Evolutionary conservation across 2,797 vertebrate genomes (phyloP).

Genomic region (Chanos chanos): DNA sequence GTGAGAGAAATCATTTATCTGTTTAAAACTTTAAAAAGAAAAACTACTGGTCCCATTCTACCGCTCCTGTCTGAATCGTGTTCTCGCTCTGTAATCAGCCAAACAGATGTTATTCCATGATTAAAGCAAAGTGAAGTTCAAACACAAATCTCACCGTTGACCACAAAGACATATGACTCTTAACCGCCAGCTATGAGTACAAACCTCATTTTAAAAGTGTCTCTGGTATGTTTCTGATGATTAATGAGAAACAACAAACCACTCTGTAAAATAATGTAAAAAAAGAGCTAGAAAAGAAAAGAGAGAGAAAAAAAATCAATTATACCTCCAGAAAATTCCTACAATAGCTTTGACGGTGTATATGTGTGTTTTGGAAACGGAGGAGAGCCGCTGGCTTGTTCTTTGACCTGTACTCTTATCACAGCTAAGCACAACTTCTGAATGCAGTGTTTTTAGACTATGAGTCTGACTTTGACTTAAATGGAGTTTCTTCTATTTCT

Average conservation of each 20-base stretch:
- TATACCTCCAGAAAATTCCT: background rate
- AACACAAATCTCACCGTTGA: slow-evolving; percentile 25
- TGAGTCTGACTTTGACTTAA: background rate
- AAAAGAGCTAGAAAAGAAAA: background rate
- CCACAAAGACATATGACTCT: background rate
- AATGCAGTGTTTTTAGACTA: too few relatives aligned
- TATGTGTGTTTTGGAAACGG: background rate
- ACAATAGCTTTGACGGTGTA: background rate
- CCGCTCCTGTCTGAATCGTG: background rate
- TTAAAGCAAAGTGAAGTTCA: slow-evolving; percentile 24
- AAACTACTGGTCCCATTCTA: background rate
- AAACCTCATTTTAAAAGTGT: slow-evolving; percentile 1
- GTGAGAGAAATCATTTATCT: background rate
- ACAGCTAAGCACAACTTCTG: too few relatives aligned
- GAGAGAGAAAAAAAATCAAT: background rate
- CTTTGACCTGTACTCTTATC: slow-evolving; percentile 1
- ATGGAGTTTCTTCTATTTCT: slow-evolving; percentile 9
- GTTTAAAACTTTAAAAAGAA: background rate
- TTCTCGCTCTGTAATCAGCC: slow-evolving; percentile 8
- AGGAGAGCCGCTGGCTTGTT: background rate
- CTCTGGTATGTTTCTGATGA: slow-evolving; percentile 7
- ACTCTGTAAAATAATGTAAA: slow-evolving; percentile 15
- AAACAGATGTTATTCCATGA: slow-evolving; percentile 12
- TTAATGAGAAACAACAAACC: slow-evolving; percentile 17
- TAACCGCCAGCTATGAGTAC: slow-evolving; percentile 4